Conservation (phyloP, 1,140 invertebrate species). For the Leptopilina clavipes region DNA sequence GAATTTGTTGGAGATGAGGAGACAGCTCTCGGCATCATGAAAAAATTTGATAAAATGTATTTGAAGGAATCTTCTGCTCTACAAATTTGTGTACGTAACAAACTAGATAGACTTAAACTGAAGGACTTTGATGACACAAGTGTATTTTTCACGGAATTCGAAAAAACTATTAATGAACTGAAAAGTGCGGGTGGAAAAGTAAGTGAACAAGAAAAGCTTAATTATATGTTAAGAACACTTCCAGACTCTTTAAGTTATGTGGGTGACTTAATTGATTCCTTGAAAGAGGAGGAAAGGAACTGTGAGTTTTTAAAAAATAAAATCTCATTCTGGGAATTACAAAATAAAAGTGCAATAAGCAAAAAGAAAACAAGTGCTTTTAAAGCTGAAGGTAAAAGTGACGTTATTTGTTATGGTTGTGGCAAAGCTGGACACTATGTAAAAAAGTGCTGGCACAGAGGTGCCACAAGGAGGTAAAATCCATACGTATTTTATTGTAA, state of each 20-base stretch:
- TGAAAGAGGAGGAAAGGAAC: conserved; percentile 65
- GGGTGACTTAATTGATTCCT: conserved; percentile 45
- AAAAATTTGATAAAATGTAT: conserved; percentile 42
- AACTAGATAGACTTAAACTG: conserved; percentile 41
- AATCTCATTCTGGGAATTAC: too few relatives aligned
- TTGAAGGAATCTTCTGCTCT: conserved; percentile 40
- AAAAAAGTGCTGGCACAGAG: background rate
- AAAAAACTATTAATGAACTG: conserved; percentile 58
- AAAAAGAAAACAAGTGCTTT: too few relatives aligned
- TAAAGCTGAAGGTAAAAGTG: too few relatives aligned
- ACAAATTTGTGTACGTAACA: conserved; percentile 40
- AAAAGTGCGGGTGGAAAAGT: conserved; percentile 58
- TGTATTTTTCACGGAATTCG: conserved; percentile 64
- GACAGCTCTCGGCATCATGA: conserved; percentile 31
- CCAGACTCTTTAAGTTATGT: conserved; percentile 41
- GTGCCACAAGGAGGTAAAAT: too few relatives aligned
- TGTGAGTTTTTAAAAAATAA: conserved; percentile 66
- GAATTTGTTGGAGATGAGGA: conserved; percentile 37
- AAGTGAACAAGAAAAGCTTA: conserved; percentile 61
- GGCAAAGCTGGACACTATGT: background rate
- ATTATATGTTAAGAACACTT: conserved; percentile 59
- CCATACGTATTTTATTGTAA: too few relatives aligned
- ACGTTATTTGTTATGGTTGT: too few relatives aligned
- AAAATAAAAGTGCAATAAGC: too few relatives aligned
- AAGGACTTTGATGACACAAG: conserved; percentile 54